Evolutionary conservation across 1,140 invertebrate genomes (phyloP).

Genomic region (Rhyacophila brunnea): DNA sequence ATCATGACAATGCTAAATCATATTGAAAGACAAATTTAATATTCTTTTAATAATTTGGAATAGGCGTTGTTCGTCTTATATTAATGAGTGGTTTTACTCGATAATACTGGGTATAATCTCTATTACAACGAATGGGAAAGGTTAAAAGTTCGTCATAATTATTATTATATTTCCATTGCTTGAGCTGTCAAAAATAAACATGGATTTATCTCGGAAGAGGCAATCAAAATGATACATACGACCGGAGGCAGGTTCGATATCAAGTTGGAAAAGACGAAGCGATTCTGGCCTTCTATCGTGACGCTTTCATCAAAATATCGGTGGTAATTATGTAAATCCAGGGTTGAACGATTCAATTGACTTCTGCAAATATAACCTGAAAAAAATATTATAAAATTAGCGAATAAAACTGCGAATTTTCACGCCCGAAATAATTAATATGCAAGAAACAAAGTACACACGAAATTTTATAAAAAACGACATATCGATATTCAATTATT

Average conservation of each 20-base stretch:
- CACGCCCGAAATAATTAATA: not conserved
- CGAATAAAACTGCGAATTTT: not conserved
- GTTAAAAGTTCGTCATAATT: no score
- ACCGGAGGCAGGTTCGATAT: constrained; percentile 55
- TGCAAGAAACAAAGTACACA: not conserved
- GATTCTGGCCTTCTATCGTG: constrained; percentile 57
- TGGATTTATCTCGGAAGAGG: no score
- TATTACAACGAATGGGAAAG: no score
- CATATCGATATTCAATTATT: constrained; percentile 7
- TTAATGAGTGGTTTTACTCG: no score
- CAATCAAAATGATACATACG: constrained; percentile 40
- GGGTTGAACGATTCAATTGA: constrained; percentile 8
- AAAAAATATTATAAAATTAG: constrained; percentile 6
- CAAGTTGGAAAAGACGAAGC: constrained; percentile 54
- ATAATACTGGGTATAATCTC: no score
- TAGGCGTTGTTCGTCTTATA: no score
- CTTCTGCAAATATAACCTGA: constrained; percentile 20
- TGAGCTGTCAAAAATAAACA: no score
- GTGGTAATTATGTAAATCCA: constrained; percentile 18
- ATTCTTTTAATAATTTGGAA: no score
- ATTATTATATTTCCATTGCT: no score
- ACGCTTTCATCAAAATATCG: constrained; percentile 41
- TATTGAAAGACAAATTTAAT: no score
- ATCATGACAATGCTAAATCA: no score
- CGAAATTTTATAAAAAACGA: constrained; percentile 8